Evolutionary conservation across 2,113 vertebrate species (phyloP), one percentile per base, ranked within the genome.

Genomic region (Saguinus imperator): DNA sequence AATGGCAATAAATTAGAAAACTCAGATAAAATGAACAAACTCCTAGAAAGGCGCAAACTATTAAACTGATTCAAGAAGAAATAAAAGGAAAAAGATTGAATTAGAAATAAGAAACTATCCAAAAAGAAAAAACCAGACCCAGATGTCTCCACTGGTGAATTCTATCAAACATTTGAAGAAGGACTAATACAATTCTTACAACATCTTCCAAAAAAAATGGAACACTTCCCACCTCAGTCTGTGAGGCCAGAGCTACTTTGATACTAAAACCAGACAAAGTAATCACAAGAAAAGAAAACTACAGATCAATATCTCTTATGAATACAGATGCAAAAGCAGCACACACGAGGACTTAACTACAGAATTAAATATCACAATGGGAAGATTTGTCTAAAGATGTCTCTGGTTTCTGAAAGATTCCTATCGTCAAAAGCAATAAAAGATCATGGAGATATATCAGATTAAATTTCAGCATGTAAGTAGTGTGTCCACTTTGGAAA

Each of bases 391-490:
- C 23, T 72, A 81, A 94, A 86, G 45, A 89, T 83, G 52, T 58
- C 76, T 77, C 29, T 73, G 45, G 37, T 58, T 94, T 77, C 82
- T 77, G 35, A 90, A 95, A 88, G 77, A 88, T 57, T 81, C 32
- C 43, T 72, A n/a, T 66, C 58, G 68, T 89, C 79, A 86, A 91
- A 66, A 89, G 58, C 66, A 96, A 83, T 88, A 80, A 76, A 82
- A 91, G 48, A 82, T 68, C 84, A 95, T 84, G 25, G 50, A 93
- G 57, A 84, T 5, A 76, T 27, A 57, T 70, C 21, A 75, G 85
- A 88, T 93, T 83, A 89, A 89, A 82, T 77, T 79, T 73, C 87
- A 91, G 70, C 20, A 10, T 25, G 40, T 4, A 94, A 52, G 29
- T 64, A 93, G 37, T 48, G 57, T 58, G 32, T n/a, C n/a, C 76